phyloP scores from a whole-genome alignment of 35 echinoderm and acorn worm genomes.

The Ptychodera flava region DNA sequence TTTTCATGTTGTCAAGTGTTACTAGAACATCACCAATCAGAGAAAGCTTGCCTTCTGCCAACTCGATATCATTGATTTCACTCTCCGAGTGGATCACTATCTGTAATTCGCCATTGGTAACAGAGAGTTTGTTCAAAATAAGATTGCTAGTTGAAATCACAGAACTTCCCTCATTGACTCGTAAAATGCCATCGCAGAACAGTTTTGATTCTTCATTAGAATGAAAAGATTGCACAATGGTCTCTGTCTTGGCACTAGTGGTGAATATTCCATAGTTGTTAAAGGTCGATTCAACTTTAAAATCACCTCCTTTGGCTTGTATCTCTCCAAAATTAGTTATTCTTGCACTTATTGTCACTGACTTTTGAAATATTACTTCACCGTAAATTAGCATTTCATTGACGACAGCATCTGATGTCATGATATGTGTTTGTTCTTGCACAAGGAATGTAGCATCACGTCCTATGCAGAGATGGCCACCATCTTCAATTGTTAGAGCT shows the following conservation, averaged over 20 bases:
- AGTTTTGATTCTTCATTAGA: neutral
- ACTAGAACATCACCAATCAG: neutral
- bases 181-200: neutral
- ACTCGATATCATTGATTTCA: neutral
- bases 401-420: neutral
- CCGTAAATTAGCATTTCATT: neutral
- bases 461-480: neutral
- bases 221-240: neutral
- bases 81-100: no score
- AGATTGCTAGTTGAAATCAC: neutral
- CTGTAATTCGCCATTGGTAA: neutral
- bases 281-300: neutral
- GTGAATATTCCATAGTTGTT: neutral
- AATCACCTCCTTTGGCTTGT: neutral
- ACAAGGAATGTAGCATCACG: neutral
- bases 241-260: neutral
- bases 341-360: neutral
- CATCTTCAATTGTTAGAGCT: neutral
- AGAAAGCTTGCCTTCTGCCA: no score
- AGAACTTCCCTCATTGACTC: neutral
- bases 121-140: neutral
- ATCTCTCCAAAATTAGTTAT: neutral
- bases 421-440: neutral
- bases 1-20: no score
- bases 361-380: neutral